These are phyloP conservation scores for Neomicropteryx cornuta DNA, from an alignment of 1,140 invertebrate genomes.

Conservation along the genomic window DNA sequence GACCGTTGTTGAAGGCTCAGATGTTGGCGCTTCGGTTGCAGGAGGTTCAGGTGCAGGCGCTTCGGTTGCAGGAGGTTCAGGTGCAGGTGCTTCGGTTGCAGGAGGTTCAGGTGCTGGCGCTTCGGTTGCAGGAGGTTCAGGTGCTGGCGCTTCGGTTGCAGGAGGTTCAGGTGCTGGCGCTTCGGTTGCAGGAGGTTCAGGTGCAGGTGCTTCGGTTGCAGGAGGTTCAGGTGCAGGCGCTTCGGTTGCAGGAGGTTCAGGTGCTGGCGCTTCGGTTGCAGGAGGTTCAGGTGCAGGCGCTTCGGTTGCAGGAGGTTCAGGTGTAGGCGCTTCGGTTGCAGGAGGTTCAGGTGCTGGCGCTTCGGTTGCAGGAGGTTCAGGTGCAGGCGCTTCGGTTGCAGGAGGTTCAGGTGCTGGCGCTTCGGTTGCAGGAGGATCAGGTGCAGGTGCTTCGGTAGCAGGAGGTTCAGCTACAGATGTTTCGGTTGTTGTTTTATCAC, in stretches of 20 bases:
- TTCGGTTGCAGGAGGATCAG: too few relatives aligned
- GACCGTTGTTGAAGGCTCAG: neutral
- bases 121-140: neutral
- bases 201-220: too few relatives aligned
- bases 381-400: too few relatives aligned
- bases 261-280: neutral
- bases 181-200: neutral
- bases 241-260: neutral
- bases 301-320: neutral
- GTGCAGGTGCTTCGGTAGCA: too few relatives aligned
- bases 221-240: neutral
- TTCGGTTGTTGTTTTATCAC: too few relatives aligned
- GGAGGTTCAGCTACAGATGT: too few relatives aligned
- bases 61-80: constrained; percentile 3
- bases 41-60: constrained; percentile 6
- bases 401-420: too few relatives aligned
- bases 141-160: too few relatives aligned
- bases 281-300: neutral
- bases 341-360: too few relatives aligned
- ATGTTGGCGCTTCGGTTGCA: neutral
- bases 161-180: too few relatives aligned
- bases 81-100: constrained; percentile 14
- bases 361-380: too few relatives aligned
- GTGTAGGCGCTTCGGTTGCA: neutral
- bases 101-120: neutral